phyloP scores from a whole-genome alignment of 2,888 invertebrate species.

The Cacoxenus indagator region DNA sequence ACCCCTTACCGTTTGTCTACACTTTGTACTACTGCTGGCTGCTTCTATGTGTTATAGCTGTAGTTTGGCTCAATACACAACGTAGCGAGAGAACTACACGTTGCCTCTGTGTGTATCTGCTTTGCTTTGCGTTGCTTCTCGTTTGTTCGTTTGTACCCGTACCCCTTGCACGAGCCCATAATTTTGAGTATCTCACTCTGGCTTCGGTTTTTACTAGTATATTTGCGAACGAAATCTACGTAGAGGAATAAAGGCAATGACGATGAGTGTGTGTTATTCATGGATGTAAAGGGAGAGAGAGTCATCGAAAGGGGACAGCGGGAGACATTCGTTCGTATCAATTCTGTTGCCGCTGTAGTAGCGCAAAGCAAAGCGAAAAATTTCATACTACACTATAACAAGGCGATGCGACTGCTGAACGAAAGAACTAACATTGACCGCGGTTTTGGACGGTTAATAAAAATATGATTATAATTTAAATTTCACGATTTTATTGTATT shows the following conservation, averaged over 20 bases:
- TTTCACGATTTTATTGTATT: too few species aligned
- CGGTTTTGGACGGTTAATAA: constrained; percentile 13
- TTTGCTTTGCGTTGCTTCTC: constrained; percentile 22
- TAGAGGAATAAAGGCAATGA: neutral
- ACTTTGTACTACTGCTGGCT: neutral
- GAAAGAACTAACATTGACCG: constrained; percentile 43
- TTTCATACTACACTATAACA: constrained; percentile 14
- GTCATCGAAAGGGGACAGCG: neutral
- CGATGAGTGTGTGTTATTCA: neutral
- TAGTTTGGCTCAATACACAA: neutral
- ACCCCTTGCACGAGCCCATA: neutral
- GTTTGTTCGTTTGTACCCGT: constrained; percentile 21
- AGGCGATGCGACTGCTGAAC: constrained; percentile 33
- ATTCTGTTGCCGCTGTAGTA: constrained; percentile 11
- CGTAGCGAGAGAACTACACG: neutral
- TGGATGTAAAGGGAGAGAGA: neutral
- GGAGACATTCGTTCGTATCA: neutral
- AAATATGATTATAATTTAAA: neutral
- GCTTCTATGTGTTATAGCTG: neutral
- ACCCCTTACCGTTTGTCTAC: neutral
- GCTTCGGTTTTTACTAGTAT: neutral
- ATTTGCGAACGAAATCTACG: neutral
- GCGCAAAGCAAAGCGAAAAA: constrained; percentile 40
- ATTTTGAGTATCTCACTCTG: constrained; percentile 14
- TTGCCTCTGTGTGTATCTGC: neutral